Conservation (phyloP, 2,888 invertebrate genomes). For the Octodonta nipae region DNA sequence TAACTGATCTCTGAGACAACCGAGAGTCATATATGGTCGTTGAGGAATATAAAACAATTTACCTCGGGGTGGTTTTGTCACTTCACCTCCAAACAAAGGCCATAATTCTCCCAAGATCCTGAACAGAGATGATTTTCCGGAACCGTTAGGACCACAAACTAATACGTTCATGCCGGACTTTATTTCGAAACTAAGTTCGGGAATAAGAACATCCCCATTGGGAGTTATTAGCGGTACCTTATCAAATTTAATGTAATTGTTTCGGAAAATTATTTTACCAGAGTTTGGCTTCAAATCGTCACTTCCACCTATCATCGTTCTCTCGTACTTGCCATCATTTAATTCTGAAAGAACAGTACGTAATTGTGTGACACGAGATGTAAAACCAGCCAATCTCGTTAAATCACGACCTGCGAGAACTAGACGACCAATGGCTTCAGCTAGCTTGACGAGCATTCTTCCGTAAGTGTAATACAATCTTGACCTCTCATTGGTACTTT, state of each 20-base stretch:
- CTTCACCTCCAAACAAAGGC: slow-evolving; percentile 83
- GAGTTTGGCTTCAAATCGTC: slow-evolving; percentile 48
- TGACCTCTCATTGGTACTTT: slow-evolving; percentile 40
- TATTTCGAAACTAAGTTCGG: slow-evolving; percentile 77
- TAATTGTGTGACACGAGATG: slow-evolving; percentile 82
- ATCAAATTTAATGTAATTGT: slow-evolving; percentile 84
- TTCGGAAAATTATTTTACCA: slow-evolving; percentile 68
- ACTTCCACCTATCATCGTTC: slow-evolving; percentile 50
- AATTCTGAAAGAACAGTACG: slow-evolving; percentile 71
- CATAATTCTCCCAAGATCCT: slow-evolving; percentile 91
- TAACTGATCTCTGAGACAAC: slow-evolving; percentile 76
- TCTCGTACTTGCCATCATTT: slow-evolving; percentile 57
- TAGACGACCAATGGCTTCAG: slow-evolving; percentile 90
- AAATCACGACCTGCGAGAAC: slow-evolving; percentile 91
- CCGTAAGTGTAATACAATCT: slow-evolving; percentile 89
- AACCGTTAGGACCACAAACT: slow-evolving; percentile 97
- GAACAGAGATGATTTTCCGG: slow-evolving; percentile 95
- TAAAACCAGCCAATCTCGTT: slow-evolving; percentile 87
- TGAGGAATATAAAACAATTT: slow-evolving; percentile 96
- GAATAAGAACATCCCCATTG: slow-evolving; percentile 87
- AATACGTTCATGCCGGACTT: slow-evolving; percentile 85
- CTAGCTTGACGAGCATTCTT: slow-evolving; percentile 88
- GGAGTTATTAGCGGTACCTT: slow-evolving; percentile 91
- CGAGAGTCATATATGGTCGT: slow-evolving; percentile 94
- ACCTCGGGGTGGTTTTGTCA: slow-evolving; percentile 89